Evolutionary conservation across 2,888 invertebrate genomes (phyloP), one percentile per base, ranked within the genome.

Genomic region (Ennomos quercinarius): DNA sequence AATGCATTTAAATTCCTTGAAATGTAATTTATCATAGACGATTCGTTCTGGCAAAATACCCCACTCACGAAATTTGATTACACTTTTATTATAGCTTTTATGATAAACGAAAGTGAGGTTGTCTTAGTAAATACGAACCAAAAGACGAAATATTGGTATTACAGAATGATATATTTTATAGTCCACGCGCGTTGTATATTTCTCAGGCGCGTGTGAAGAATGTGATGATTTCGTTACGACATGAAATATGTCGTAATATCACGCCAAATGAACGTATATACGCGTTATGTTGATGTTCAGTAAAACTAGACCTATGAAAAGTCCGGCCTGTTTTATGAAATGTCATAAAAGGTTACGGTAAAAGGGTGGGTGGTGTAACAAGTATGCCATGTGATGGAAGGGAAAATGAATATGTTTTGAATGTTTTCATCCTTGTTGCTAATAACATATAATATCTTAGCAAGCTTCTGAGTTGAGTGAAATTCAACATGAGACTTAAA

Each of bases 201-300:
- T 37, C 50, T 46, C 17, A 35, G 61, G 56, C 63, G 56, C 48
- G 59, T 59, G 53, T 66, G 63, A 65, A 64, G 56, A 64, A 63
- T 63, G 63, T 64, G 61, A 62, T 56, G 64, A 61, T 61, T 61
- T 61, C 57, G 63, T 64, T 61, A 64, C 52, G 68, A 59, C 53
- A 51, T 39, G 27, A 27, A 27, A 27, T 17, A 9, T 40, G 37
- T 17, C 51, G 57, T 49, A 57, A 54, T 62, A 62, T 62, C 43
- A 51, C 49, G 61, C 44, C 51, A 53, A 57, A 57, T 53, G 49
- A 54, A 57, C 39, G 36, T 46, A n/a, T n/a, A n/a, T n/a, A 42
- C 41, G 40, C 10, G 43, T 61, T 57, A 44, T 47, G 39, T 39
- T 57, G 49, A 50, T 61, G 53, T 27, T 38, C 57, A 8, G 46